Evolutionary conservation across 2,888 invertebrate species (phyloP), one percentile per base, ranked within the genome.

Genomic region (Daptonema setosum): DNA sequence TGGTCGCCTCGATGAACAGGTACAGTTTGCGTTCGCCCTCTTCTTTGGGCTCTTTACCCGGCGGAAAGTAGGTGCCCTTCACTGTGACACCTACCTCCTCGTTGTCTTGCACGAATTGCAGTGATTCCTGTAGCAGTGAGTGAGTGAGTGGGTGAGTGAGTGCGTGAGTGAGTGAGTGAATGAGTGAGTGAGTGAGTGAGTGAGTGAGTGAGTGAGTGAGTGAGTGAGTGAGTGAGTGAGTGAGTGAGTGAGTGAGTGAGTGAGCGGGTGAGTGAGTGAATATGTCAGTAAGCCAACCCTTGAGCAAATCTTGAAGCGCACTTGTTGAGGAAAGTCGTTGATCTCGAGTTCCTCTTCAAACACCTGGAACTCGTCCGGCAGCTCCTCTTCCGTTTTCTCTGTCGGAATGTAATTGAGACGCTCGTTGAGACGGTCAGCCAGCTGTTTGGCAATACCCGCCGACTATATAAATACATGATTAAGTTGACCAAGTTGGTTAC

Each of bases 291-390:
- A n/a, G 30, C 22, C 64, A 53, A 62, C 62, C 59, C 66, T 60
- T 17, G 65, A 66, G 3, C 95, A 97, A 57, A 99, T 90, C 63
- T 90, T 80, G 90, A 91, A 97, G 58, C 97, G 78, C 0, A 95
- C 93, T 71, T 93, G 93, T 68, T 99, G 97, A 29, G 97, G 97
- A 76, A 99, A 99, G 74, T 99, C 97, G 71, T 99, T 99, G 69
- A 99, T 99, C 75, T 97, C 97, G 63, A 99, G 77, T 71, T 99
- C 97, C 65, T 95, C 95, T 73, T 99, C 97, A 72, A 90, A 99
- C 68, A 91, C 87, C 60, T 68, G 61, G 56, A 60, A 55, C 47
- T 57, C 11, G 68, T 69, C 0, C 80, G 76, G 48, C 74, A 72
- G 28, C 56, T 61, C 28, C 59, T 87, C 67, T 85, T 62, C 81